Base-by-base conservation (phyloP, 2,113 vertebrate genomes). In the Actinemys pallida region DNA sequence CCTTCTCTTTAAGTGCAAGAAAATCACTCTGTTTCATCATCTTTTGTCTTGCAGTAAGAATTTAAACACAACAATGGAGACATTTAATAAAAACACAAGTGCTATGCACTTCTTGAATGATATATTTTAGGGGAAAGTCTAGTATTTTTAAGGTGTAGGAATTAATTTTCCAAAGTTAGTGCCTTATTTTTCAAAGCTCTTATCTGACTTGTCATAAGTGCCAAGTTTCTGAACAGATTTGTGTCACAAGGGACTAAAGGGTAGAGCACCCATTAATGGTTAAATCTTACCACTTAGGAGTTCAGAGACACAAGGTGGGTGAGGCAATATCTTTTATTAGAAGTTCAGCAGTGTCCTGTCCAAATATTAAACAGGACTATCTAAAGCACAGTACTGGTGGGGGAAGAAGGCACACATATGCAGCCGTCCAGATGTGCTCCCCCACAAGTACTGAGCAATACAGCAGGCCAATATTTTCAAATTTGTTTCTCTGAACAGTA, bases 381-480 rank as follows among this genome's bases (percentile, higher is more conserved):
- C 56, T 25, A 92, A 54, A 78, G 93, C 24, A 29, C 16, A 56
- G 69, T 6, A 3, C 25, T 90, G 24, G 56, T 6, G 31, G 80
- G 72, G 83, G 62, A 52, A 7, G 45, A 27, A 94, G 83, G 47
- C 19, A 91, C 19, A 83, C 1, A 3, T 0, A 0, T 0, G 72
- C 5, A 59, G 57, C 25, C 25, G 2, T 13, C 57, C 57, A 59
- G 27, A 59, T 59, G 57, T 59, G 57, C 25, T 59, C 62, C 3
- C 1, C 65, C 10, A 5, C 1, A 5, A 0, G 1, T 8, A 19
- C 47, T 10, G 22, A 20, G 53, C 76, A 72, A 29, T 0, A 5
- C 17, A 93, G 7, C 35, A 83, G 53, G 49, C 53, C 47, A 75
- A 2, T 1, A 2, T 24, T 75, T n/a, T 81, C 91, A 10, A 39